A percentile compares a stretch with the other conserved stretches of the same genome.
Evolutionary conservation across 53 echinoderm and acorn worm species (phyloP).

Genomic region (Paelopatides confundens): DNA sequence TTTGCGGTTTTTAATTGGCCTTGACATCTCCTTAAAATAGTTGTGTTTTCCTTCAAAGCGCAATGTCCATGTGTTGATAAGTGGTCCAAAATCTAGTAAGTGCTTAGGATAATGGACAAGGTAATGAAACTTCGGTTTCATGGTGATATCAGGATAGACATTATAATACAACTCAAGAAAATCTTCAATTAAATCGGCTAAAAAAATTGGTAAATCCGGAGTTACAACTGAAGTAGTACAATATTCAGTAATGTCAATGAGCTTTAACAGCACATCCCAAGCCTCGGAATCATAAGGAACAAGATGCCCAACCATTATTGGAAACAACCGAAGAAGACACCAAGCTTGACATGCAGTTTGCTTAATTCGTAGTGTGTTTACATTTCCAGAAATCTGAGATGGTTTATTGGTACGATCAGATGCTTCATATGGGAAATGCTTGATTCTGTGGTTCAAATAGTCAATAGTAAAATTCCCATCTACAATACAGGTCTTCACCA

Average conservation of each 20-base stretch:
- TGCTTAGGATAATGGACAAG: conserved; percentile 23
- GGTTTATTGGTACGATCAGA: conserved; percentile 49
- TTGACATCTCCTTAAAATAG: too few species aligned
- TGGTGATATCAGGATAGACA: conserved; percentile 16
- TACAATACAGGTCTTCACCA: background rate
- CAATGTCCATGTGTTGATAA: conserved; percentile 23
- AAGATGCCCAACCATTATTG: conserved; percentile 13
- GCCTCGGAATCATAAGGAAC: conserved; percentile 7
- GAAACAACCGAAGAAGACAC: conserved; percentile 8
- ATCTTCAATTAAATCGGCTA: conserved; percentile 19
- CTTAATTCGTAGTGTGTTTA: conserved; percentile 12
- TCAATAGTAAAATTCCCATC: background rate
- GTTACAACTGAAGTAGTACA: background rate
- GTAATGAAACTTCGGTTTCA: conserved; percentile 45
- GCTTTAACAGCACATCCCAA: conserved; percentile 10
- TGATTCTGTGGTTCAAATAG: conserved; percentile 11
- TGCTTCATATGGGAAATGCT: conserved; percentile 41
- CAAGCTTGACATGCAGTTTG: conserved; percentile 53
- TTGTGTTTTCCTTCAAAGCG: conserved; percentile 51
- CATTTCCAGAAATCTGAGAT: background rate
- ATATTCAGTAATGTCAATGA: conserved; percentile 5
- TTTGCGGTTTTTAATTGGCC: conserved; percentile 29
- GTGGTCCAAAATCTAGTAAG: conserved; percentile 4
- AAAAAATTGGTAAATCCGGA: background rate
- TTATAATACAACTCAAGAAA: background rate